Conservation (phyloP, 2,888 invertebrate genomes). For the Agrotis exclamationis region DNA sequence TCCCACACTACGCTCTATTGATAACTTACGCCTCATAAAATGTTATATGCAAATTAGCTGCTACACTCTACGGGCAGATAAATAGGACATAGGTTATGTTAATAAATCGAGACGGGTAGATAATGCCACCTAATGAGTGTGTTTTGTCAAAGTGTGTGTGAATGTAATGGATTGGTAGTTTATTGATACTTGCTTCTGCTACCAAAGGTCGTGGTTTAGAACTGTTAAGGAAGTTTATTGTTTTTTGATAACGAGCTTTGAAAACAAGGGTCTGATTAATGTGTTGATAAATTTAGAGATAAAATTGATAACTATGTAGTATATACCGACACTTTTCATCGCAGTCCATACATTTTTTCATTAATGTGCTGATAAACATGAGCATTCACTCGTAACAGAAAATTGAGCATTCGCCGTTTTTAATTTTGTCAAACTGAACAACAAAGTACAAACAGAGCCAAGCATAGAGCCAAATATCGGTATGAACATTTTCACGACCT, state of each 20-base stretch:
- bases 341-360: too few relatives aligned
- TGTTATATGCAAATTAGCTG: constrained; percentile 62
- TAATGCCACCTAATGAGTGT: constrained; percentile 57
- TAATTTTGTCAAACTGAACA: too few relatives aligned
- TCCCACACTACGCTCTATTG: constrained; percentile 58
- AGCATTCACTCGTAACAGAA: too few relatives aligned
- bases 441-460: too few relatives aligned
- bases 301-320: neutral
- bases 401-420: too few relatives aligned
- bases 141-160: constrained; percentile 48
- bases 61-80: constrained; percentile 48
- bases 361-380: too few relatives aligned
- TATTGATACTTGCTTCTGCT: constrained; percentile 11
- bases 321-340: too few relatives aligned
- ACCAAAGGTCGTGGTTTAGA: constrained; percentile 1
- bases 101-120: constrained; percentile 59
- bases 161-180: constrained; percentile 30
- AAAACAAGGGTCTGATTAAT: neutral
- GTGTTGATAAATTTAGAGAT: neutral
- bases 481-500: too few relatives aligned
- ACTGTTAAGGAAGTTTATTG: neutral
- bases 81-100: constrained; percentile 61
- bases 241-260: neutral
- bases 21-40: constrained; percentile 44
- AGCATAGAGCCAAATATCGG: too few relatives aligned